Base-by-base conservation (phyloP, 2,797 vertebrate genomes). In the Lagorchestes hirsutus region DNA sequence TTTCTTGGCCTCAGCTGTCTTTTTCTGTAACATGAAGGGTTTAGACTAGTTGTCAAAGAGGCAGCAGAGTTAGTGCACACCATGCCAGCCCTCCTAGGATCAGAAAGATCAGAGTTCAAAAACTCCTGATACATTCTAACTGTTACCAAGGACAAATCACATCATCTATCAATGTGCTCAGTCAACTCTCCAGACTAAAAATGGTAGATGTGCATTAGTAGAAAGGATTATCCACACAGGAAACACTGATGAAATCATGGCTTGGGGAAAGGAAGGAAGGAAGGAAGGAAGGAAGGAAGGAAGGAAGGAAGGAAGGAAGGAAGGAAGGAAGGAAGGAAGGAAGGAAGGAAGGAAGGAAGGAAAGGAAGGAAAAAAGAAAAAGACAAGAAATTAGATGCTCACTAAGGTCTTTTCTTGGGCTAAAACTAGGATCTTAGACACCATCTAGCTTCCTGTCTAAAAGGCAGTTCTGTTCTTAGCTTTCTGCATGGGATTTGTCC, bases 1-100 rank as follows among this genome's bases (percentile, higher is more conserved):
- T 92, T 91, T 93, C 95, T 59, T 54, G 87, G 74, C 52, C 16
- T 93, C 55, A 1, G 50, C 46, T 62, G 22, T 90, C 67, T 90
- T 93, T 24, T 18, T 91, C 50, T 93, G 92, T 55, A 28, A 92
- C 91, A 27, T 2, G 16, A 74, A 1, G 62, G 14, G 14, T 46
- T 82, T 82, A 82, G 8, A 46, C 40, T 27, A 24, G 9, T 11
- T 24, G 2, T 27, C 10, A 27, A 40, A 46, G 74, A 46, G 22
- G 40, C 74, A 82, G 4, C 18, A 27, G 40, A 1, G 10, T 24
- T 46, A 46, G 74, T 27, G 9, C 9, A 27, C 9, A 46, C 40
- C 6, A 10, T 82, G 8, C 74, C 74, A 46, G 9, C 22, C 74
- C 22, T 82, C 40, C 74, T 82, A 24, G 40, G 27, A 11, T 10